Evolutionary conservation across 1,140 invertebrate genomes (phyloP), one percentile per base, ranked within the genome.

Genomic region (Anagrus nilaparvatae): DNA sequence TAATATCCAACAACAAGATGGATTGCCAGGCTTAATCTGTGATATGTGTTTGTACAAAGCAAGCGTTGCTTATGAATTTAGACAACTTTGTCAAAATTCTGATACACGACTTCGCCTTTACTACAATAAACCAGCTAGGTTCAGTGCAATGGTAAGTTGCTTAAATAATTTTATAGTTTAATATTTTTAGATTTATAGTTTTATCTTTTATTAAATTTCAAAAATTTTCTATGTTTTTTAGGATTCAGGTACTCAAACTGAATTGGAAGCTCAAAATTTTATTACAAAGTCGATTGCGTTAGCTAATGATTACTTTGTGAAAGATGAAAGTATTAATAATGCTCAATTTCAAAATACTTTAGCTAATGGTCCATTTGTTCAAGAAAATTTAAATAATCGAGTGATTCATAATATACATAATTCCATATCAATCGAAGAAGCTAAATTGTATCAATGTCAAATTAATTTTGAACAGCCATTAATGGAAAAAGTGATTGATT

Each of bases 201-300:
- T 14, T 5, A 23, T 24, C 13, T 4, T 17, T 34, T 13, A 9
- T 40, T 40, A 6, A 20, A 6, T 13, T 17, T 10, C 13, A 21
- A 12, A 9, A 25, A 25, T 12, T 1, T 23, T 49, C 10, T 8
- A 10, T 19, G 4, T 10, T 31, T 50, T 51, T 41, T 46, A 65
- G 62, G 58, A 68, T 36, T 58, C 55, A 23, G 53, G 46, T n/a
- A 66, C 63, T 4, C 64, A 68, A 44, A 68, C 64, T 3, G 65
- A 68, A 16, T 24, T 51, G 2, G 46, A 63, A 37, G 51, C 47
- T 5, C 54, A 48, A 23, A 53, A 56, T 33, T 34, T 56, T 6
- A 40, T 61, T 19, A 48, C 56, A 19, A 62, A 59, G 43, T 43
- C 54, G 7, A 20, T 36, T 21, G 38, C 50, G 14, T 47, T 46